Base-by-base conservation (phyloP, 2,888 invertebrate species). In the Bhutanitis thaidina region DNA sequence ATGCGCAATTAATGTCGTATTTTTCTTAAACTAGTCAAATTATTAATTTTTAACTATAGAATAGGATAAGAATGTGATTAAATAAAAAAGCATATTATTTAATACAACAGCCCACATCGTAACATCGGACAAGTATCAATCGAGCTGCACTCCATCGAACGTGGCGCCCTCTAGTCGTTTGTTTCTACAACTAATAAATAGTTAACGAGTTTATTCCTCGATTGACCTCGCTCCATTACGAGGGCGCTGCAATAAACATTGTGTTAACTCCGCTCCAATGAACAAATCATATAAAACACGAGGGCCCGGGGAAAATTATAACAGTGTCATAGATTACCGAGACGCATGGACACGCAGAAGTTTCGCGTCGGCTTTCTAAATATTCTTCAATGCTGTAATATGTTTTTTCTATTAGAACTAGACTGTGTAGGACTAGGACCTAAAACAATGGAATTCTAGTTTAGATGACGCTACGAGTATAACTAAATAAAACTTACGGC, bases 251-350 rank as follows among this genome's bases (percentile, higher is more conserved):
- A 63, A 65, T 66, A 67, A 65, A 67, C 67, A 62, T 64, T 65
- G 59, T 55, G 74, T 70, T 74, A 75, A 74, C 67, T 73, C 62
- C 76, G 72, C 80, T 79, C 65, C 73, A 66, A 52, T 71, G 71
- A 71, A 62, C 73, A 69, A 74, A 74, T 77, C 71, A 71, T 71
- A 72, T 73, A 70, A 74, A 77, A 76, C 69, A 65, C 56, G 62
- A 67, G 63, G 54, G 60, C 57, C 13, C 51, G 53, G 58, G 58
- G 49, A 58, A 68, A 68, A 69, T 69, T 65, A 65, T 71, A 71
- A 74, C 66, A 64, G 63, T 20, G 34, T 3, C 69, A 70, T 36
- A 74, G 77, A 78, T 10, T 56, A 51, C 7, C 39, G 10, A 13
- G 36, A 25, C 32, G 20, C n/a, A n/a, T n/a, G n/a, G n/a, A n/a